Conservation (phyloP, 2,113 vertebrate species). For the Phalacrocorax carbo region DNA sequence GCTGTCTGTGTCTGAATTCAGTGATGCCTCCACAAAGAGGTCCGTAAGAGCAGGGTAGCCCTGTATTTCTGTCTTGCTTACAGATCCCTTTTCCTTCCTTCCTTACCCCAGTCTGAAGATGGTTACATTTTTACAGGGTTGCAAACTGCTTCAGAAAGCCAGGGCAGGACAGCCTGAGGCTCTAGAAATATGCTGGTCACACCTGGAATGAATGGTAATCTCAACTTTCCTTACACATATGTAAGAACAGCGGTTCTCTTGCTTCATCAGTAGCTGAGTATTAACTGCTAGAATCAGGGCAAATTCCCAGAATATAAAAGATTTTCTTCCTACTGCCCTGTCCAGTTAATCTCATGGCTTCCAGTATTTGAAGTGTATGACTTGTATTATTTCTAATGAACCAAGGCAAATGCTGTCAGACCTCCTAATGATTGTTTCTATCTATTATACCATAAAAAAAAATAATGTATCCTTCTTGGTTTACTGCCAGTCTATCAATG, state of each 20-base stretch:
- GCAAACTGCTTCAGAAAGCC: background rate
- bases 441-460: background rate
- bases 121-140: background rate
- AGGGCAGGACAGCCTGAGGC: background rate
- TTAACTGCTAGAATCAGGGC: background rate
- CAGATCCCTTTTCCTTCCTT: background rate
- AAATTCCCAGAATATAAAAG: background rate
- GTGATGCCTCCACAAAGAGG: background rate
- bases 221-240: background rate
- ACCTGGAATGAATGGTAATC: background rate
- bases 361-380: background rate
- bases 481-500: slow-evolving; percentile 13
- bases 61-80: background rate
- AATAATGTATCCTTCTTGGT: background rate
- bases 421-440: background rate
- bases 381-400: background rate
- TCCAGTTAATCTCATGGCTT: background rate
- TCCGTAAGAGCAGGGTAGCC: background rate
- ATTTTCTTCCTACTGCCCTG: background rate
- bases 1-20: background rate
- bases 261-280: background rate
- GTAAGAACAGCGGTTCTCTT: background rate
- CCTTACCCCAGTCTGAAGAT: too few relatives aligned
- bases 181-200: background rate
- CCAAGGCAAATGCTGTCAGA: background rate